These are phyloP conservation scores for Illadopsis cleaveri DNA, from an alignment of 2,113 vertebrate genomes.

Conservation along the genomic window DNA sequence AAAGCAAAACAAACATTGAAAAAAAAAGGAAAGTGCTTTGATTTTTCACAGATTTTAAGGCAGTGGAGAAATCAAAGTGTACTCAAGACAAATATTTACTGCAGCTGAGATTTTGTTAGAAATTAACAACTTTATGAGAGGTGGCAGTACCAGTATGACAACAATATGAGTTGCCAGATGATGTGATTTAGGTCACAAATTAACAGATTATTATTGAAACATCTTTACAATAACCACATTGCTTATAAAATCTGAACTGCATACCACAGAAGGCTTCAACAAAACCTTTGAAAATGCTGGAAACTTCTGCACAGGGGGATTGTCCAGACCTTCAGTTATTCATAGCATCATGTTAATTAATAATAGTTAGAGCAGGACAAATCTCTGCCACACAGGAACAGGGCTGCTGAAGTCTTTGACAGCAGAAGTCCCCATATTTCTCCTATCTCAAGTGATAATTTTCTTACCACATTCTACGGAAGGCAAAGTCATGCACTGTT, in stretches of 20 bases:
- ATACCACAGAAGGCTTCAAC: neutral
- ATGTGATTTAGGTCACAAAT: neutral
- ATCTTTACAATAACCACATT: neutral
- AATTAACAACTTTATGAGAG: neutral
- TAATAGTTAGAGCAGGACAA: neutral
- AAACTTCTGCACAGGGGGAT: neutral
- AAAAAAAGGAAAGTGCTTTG: neutral
- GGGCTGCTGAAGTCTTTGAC: neutral
- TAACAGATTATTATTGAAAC: neutral
- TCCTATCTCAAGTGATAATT: neutral
- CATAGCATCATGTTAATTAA: neutral
- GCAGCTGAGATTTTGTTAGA: neutral
- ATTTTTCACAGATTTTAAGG: neutral
- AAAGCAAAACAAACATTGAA: no score
- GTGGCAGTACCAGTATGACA: neutral
- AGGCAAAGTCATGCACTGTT: neutral
- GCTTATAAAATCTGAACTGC: neutral
- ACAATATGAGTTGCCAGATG: neutral
- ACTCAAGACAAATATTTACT: neutral
- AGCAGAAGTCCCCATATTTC: neutral
- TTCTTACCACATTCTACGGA: neutral
- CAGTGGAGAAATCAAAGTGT: neutral
- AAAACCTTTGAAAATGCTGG: neutral
- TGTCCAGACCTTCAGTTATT: neutral
- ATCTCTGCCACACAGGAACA: neutral